Conservation (phyloP, 2,113 vertebrate species). For the Thamnaconus septentrionalis region DNA sequence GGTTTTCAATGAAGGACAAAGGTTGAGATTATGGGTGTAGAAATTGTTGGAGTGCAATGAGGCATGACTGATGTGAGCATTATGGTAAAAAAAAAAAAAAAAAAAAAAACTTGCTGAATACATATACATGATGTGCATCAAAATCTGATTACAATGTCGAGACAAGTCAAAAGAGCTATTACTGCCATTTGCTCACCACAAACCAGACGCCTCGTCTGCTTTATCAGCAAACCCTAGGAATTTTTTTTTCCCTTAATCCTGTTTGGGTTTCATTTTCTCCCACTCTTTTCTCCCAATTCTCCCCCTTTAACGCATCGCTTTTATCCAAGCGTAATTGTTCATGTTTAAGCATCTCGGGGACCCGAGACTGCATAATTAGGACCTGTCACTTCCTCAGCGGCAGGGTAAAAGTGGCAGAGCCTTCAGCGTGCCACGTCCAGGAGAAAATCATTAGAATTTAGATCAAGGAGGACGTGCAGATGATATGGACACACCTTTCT, state of each 20-base stretch:
- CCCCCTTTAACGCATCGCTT: slow-evolving; percentile 45
- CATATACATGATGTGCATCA: slow-evolving; percentile 38
- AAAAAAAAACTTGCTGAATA: slow-evolving; percentile 28
- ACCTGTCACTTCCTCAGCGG: slow-evolving; percentile 54
- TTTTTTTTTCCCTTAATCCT: slow-evolving; percentile 20
- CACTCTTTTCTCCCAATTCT: slow-evolving; percentile 5
- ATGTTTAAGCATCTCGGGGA: slow-evolving; percentile 52
- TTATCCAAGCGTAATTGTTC: slow-evolving; percentile 56
- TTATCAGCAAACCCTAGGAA: slow-evolving; percentile 23
- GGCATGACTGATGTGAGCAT: slow-evolving; percentile 50
- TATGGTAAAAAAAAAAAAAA: slow-evolving; percentile 26
- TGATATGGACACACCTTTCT: slow-evolving; percentile 49
- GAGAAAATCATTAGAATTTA: slow-evolving; percentile 46
- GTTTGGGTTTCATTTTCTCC: slow-evolving; percentile 39
- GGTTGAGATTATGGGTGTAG: slow-evolving; percentile 48
- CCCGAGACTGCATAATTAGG: slow-evolving; percentile 62
- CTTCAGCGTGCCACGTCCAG: slow-evolving; percentile 41
- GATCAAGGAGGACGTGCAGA: slow-evolving; percentile 37
- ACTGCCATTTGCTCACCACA: slow-evolving; percentile 25
- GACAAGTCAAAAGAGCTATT: slow-evolving; percentile 33
- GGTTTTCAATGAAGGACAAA: slow-evolving; percentile 65
- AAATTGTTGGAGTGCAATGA: slow-evolving; percentile 48
- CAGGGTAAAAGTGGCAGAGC: slow-evolving; percentile 42
- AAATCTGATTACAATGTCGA: slow-evolving; percentile 47
- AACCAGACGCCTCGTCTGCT: slow-evolving; percentile 22